Conservation (phyloP, 2,888 invertebrate genomes). For the Diadegma fenestrale region DNA sequence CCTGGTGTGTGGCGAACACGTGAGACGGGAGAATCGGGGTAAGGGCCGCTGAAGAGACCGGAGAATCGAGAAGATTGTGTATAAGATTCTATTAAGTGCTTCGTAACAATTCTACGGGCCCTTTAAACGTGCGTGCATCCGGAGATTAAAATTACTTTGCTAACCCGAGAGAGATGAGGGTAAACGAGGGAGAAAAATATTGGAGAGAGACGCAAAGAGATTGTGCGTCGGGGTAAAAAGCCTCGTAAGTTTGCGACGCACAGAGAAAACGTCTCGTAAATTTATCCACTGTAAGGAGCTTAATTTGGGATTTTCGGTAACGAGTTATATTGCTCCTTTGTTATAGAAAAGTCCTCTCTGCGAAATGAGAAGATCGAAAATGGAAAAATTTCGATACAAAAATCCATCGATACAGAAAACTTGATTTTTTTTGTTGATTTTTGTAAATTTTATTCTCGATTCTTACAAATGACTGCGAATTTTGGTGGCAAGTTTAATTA, state of each 20-base stretch:
- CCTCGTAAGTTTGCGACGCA: slow-evolving; percentile 27
- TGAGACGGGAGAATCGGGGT: slow-evolving; percentile 18
- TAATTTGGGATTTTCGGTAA: slow-evolving; percentile 84
- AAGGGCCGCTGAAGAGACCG: slow-evolving; percentile 24
- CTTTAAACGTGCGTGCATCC: slow-evolving; percentile 70
- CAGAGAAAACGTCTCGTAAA: slow-evolving; percentile 81
- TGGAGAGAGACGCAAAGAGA: slow-evolving; percentile 42
- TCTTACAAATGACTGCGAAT: background rate
- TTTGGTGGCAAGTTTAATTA: background rate
- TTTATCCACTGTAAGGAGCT: slow-evolving; percentile 84
- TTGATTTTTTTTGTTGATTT: background rate
- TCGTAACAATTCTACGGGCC: slow-evolving; percentile 62
- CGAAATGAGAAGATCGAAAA: slow-evolving; percentile 39
- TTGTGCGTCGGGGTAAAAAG: slow-evolving; percentile 45
- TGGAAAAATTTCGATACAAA: background rate
- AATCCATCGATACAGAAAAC: slow-evolving; percentile 5
- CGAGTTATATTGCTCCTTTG: slow-evolving; percentile 82
- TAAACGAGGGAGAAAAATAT: slow-evolving; percentile 72
- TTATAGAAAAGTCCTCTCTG: slow-evolving; percentile 2
- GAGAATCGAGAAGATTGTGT: slow-evolving; percentile 37
- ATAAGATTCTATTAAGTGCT: slow-evolving; percentile 42
- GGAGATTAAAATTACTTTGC: slow-evolving; percentile 84
- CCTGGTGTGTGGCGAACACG: slow-evolving; percentile 25
- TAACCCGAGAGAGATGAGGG: slow-evolving; percentile 77
- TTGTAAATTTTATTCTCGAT: background rate